phyloP scores from a whole-genome alignment of 2,113 vertebrate genomes.

The Bettongia penicillata region DNA sequence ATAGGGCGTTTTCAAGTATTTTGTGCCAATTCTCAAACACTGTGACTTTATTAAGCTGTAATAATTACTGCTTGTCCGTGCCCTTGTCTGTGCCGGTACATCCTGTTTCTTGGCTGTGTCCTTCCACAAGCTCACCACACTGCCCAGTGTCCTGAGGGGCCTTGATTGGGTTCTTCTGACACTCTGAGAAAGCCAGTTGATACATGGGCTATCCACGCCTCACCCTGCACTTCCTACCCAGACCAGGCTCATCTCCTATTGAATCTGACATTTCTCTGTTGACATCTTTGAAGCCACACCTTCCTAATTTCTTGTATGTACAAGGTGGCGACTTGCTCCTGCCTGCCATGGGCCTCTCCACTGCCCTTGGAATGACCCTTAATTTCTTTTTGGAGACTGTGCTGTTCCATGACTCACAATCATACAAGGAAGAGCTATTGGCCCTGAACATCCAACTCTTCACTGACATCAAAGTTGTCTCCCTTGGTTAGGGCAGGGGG shows the following conservation, averaged over 20 bases:
- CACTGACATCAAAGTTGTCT: neutral
- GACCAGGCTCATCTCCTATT: neutral
- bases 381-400: neutral
- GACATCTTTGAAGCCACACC: neutral
- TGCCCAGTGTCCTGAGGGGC: neutral
- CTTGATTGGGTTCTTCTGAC: neutral
- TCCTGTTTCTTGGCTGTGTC: neutral
- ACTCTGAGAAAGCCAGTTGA: neutral
- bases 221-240: neutral
- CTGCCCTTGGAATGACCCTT: neutral
- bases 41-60: neutral
- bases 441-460: neutral
- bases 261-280: neutral
- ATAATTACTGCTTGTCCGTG: no score
- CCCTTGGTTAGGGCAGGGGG: neutral
- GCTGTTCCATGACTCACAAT: neutral
- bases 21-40: neutral
- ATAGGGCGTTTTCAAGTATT: neutral
- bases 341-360: neutral
- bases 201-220: neutral
- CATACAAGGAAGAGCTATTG: neutral
- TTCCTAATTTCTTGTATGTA: neutral
- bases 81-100: neutral
- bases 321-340: neutral
- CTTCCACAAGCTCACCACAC: neutral